Evolutionary conservation across 2,888 invertebrate species (phyloP), one percentile per base, ranked within the genome.

Genomic region (Acleris literana): DNA sequence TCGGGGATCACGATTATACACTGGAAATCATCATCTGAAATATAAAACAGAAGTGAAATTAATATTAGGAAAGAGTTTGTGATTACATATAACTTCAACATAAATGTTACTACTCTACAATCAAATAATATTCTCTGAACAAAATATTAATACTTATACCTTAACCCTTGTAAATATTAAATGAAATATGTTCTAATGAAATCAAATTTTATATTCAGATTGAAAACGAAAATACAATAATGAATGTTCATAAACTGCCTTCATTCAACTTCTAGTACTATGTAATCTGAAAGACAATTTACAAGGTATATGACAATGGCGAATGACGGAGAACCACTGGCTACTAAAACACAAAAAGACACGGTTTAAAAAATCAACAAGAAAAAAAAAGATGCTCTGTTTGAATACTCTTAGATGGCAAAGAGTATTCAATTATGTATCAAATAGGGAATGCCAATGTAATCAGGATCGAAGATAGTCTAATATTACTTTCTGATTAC

Each of bases 1-100:
- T 92, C 92, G n/a, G 90, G 88, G 63, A 92, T 76, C 0, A 92
- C 90, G 17, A 92, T 91, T 20, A 92, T 89, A 72, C 90, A 92
- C 72, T 91, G 83, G 58, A 82, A 90, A 65, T 92, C 92, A 0
- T 92, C 92, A 70, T 92, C 92, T 92, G 89, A 33, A 84, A 77
- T 63, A 18, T 52, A 48, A 71, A 69, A 70, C 17, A 49, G 13
- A 39, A 13, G 39, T 39, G 13, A 13, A 43, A 39, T 46, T n/a
- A 49, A 33, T 20, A 51, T 18, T 59, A 17, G 5, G n/a, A n/a
- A 46, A 16, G 2, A 2, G n/a, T 46, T 39, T 46, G 46, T 7
- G 16, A 16, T n/a, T 46, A n/a, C 52, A 64, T 54, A 29, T 18
- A 53, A 53, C 13, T 11, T 46, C 29, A 25, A 48, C 46, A 46